Conservation (phyloP, 2,113 vertebrate genomes). For the Etheostoma cragini region DNA sequence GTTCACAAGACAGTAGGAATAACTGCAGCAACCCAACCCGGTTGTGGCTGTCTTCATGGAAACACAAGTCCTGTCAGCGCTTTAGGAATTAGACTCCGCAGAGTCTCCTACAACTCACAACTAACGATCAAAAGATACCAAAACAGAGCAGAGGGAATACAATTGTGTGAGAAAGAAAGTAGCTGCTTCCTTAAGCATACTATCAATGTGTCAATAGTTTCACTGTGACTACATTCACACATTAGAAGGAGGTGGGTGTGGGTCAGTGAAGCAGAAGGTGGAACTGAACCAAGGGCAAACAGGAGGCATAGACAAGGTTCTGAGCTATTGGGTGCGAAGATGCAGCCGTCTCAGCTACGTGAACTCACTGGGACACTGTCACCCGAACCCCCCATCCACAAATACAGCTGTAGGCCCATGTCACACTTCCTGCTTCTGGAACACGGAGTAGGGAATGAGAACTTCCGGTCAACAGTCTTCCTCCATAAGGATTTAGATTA, state of each 20-base stretch:
- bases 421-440: no score
- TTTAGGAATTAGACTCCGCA: slow-evolving; percentile 15
- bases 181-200: slow-evolving; percentile 19
- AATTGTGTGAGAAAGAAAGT: slow-evolving; percentile 1
- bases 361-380: background rate
- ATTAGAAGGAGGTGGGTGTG: background rate
- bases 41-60: background rate
- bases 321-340: slow-evolving; percentile 12
- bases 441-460: no score
- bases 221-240: slow-evolving; percentile 20
- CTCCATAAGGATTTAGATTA: no score
- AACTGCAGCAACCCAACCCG: background rate
- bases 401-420: no score
- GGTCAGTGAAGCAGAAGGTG: background rate
- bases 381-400: background rate
- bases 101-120: slow-evolving; percentile 18
- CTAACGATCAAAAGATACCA: background rate
- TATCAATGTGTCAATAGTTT: slow-evolving; percentile 13
- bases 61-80: background rate
- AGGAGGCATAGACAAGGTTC: slow-evolving; percentile 5
- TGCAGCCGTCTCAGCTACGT: slow-evolving; percentile 15
- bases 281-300: background rate
- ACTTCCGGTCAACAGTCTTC: no score
- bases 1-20: background rate
- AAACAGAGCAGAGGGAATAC: background rate